phyloP scores from a whole-genome alignment of 2,797 vertebrate species.

The Lateolabrax maculatus region DNA sequence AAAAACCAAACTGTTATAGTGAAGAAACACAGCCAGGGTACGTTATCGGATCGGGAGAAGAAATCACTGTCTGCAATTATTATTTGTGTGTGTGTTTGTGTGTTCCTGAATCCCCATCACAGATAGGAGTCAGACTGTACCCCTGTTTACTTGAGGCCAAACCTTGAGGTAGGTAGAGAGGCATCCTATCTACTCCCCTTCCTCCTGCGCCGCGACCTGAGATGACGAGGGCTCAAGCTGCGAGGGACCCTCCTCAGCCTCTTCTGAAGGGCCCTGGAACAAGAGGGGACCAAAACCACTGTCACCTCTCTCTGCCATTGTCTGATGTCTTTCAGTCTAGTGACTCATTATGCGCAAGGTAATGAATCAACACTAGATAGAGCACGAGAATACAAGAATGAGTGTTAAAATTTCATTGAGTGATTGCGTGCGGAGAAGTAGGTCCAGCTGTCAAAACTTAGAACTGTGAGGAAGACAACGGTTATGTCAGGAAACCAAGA shows the following conservation, averaged over 20 bases:
- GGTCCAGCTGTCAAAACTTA: conserved; percentile 72
- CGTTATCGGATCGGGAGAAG: conserved; percentile 48
- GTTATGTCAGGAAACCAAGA: conserved; percentile 88
- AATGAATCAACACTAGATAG: conserved; percentile 58
- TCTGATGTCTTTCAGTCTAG: not conserved
- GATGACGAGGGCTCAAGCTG: conserved; percentile 71
- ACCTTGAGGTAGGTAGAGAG: conserved; percentile 83
- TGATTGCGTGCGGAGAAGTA: conserved; percentile 52
- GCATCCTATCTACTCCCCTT: conserved; percentile 79
- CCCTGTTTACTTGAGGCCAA: conserved; percentile 74
- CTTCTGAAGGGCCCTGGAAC: conserved; percentile 73
- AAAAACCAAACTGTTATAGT: conserved; percentile 42
- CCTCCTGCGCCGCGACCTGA: conserved; percentile 74
- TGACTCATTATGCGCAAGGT: conserved; percentile 41
- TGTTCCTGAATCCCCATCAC: conserved; percentile 80
- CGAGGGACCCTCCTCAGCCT: conserved; percentile 75
- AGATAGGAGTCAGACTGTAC: conserved; percentile 67
- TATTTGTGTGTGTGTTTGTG: conserved; percentile 44
- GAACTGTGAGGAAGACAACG: conserved; percentile 79
- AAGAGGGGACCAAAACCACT: conserved; percentile 20
- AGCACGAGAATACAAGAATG: conserved; percentile 60
- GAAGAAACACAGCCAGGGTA: conserved; percentile 56
- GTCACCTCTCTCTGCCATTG: conserved; percentile 33
- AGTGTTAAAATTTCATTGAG: conserved; percentile 58
- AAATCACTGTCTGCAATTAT: conserved; percentile 61